phyloP scores from a whole-genome alignment of 2,797 vertebrate species.

The Poeciliopsis infans region DNA sequence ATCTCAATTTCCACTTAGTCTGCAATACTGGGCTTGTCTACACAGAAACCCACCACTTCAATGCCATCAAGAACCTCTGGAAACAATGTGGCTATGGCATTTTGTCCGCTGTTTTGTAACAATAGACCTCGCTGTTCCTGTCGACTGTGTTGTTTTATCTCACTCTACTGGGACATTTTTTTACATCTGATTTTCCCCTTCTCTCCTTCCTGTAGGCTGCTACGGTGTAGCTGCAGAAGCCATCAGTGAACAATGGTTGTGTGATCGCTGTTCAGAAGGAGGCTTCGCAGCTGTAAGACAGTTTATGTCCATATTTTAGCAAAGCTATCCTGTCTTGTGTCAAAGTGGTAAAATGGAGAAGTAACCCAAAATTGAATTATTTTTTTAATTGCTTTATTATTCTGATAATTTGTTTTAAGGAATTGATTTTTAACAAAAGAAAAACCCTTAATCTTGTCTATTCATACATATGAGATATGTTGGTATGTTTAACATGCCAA shows the following conservation, averaged over 20 bases:
- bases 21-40: conserved; percentile 33
- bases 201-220: conserved; percentile 84
- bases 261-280: conserved; percentile 88
- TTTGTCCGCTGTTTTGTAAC: conserved; percentile 22
- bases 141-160: conserved; percentile 22
- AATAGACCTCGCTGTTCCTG: conserved; percentile 13
- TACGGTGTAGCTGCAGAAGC: conserved; percentile 89
- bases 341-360: background rate
- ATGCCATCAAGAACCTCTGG: conserved; percentile 26
- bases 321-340: conserved; percentile 6
- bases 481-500: no score
- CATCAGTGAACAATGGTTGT: conserved; percentile 87
- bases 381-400: background rate
- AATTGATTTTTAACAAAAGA: background rate
- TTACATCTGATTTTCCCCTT: conserved; percentile 1
- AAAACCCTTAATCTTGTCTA: background rate
- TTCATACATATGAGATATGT: no score
- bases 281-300: conserved; percentile 91
- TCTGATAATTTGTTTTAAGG: background rate
- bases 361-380: background rate
- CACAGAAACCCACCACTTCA: conserved; percentile 29
- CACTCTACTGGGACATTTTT: conserved; percentile 4
- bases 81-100: conserved; percentile 34
- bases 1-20: conserved; percentile 49
- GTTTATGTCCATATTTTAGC: background rate